phyloP scores from a whole-genome alignment of 2,113 vertebrate genomes.

The Sander vitreus region DNA sequence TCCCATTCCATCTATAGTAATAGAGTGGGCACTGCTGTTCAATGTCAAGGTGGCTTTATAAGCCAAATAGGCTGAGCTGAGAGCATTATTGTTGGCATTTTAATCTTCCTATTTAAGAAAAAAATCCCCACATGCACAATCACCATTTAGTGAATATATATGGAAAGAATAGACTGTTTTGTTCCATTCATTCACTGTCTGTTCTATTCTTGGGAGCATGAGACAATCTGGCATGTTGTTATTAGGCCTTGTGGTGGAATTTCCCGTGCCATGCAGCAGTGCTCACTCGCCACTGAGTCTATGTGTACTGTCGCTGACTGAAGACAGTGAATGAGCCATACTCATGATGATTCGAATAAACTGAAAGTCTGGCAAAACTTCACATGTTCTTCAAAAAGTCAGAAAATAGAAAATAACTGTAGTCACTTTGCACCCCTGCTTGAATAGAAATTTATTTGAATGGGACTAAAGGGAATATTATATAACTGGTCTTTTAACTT shows the following conservation, averaged over 20 bases:
- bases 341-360: slow-evolving; percentile 5
- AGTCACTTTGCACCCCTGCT: neutral
- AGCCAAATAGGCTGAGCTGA: slow-evolving; percentile 12
- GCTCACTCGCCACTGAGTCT: slow-evolving; percentile 23
- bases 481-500: neutral
- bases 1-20: slow-evolving; percentile 24
- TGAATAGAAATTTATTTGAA: neutral
- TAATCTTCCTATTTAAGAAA: slow-evolving; percentile 12
- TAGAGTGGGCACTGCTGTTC: slow-evolving; percentile 12
- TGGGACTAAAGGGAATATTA: neutral
- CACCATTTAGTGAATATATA: neutral
- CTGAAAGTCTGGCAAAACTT: neutral
- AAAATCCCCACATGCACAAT: neutral
- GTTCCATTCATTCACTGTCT: slow-evolving; percentile 35
- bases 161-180: slow-evolving; percentile 26
- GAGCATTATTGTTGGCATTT: neutral
- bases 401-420: neutral
- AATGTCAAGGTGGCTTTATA: slow-evolving; percentile 39
- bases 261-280: slow-evolving; percentile 25
- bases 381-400: neutral
- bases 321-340: neutral
- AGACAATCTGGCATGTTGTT: slow-evolving; percentile 58
- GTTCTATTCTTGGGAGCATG: slow-evolving; percentile 46
- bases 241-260: slow-evolving; percentile 52
- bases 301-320: neutral